Evolutionary conservation across 2,888 invertebrate species (phyloP), one percentile per base, ranked within the genome.

Genomic region (Mesorhabditis sp.): DNA sequence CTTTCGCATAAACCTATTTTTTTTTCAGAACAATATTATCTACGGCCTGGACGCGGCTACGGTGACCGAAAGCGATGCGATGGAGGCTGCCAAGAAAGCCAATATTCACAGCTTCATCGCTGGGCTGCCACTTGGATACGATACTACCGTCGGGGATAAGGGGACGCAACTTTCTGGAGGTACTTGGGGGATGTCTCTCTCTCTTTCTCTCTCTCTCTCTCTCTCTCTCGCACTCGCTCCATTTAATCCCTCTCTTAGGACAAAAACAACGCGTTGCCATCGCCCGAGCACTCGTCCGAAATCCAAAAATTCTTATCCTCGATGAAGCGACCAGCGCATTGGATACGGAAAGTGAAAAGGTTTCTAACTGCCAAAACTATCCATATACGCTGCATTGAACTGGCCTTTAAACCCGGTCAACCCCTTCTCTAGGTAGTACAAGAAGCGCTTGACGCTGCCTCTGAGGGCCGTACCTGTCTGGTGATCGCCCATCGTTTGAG

Each of bases 391-490:
- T n/a, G n/a, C n/a, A n/a, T n/a, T n/a, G n/a, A n/a, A n/a, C n/a
- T n/a, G n/a, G n/a, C n/a, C n/a, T n/a, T n/a, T n/a, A n/a, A n/a
- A n/a, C n/a, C n/a, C n/a, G n/a, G n/a, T n/a, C n/a, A n/a, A n/a
- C n/a, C n/a, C 58, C 7, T 50, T 45, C 44, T 70, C 7, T 70
- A 74, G 91, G 88, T 92, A 67, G 93, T 94, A 0, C 93, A 94
- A 88, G 92, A 91, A 80, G 93, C 93, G 0, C 86, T 94, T 72
- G 93, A 94, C 69, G 13, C 86, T 83, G 88, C 87, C 0, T 67
- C 76, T 45, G 74, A 78, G 62, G 82, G 87, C 15, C 79, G 88
- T 67, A 88, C 88, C 0, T 87, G 87, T 10, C 83, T 88, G 63
- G 86, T 88, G 4, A 86, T 88, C 45, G 88, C 88, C 41, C 87